Evolutionary conservation across 2,797 vertebrate species (phyloP), one percentile per base, ranked within the genome.

Genomic region (Alexandromys oeconomus): DNA sequence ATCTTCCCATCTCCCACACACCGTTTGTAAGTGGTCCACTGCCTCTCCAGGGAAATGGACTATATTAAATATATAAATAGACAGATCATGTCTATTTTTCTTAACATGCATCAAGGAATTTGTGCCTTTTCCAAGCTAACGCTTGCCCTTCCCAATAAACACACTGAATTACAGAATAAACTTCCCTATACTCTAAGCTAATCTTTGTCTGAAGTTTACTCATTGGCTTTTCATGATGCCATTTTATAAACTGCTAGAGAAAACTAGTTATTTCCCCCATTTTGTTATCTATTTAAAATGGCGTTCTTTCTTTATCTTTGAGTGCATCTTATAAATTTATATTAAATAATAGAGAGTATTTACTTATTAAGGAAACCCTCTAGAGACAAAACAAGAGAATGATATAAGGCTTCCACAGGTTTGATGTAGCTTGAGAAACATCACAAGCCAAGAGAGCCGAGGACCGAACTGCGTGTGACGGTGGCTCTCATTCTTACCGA

Each of bases 281-380:
- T 92, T 90, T 96, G 19, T 59, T 93, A 63, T 2, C 21, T 92
- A 86, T 61, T 74, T 89, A 96, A 97, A 90, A 94, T 25, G 43
- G 57, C 27, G 46, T 80, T 96, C 76, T 93, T 43, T 91, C 77
- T 88, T 91, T 61, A 92, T 86, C 31, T 59, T 81, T 95, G 1
- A 92, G 57, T 93, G 8, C 59, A 37, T 86, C 23, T 54, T 46
- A 65, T 96, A 67, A 89, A 10, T 88, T 91, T 77, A 43, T 40
- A 51, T 80, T 78, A 96, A 76, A 91, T 87, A 81, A 92, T 43
- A 93, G 71, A 71, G 76, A 95, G 96, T 95, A 92, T 93, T 86
- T 97, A 78, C 57, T 92, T 91, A 94, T 84, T 97, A 91, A 61
- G 48, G 88, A 97, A 89, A 95, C 76, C 74, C 27, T 95, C 0